Percentiles rank a stretch among this genome's conserved stretches.
Conservation (phyloP, 1,140 invertebrate genomes). For the Saccostrea glomerata region DNA sequence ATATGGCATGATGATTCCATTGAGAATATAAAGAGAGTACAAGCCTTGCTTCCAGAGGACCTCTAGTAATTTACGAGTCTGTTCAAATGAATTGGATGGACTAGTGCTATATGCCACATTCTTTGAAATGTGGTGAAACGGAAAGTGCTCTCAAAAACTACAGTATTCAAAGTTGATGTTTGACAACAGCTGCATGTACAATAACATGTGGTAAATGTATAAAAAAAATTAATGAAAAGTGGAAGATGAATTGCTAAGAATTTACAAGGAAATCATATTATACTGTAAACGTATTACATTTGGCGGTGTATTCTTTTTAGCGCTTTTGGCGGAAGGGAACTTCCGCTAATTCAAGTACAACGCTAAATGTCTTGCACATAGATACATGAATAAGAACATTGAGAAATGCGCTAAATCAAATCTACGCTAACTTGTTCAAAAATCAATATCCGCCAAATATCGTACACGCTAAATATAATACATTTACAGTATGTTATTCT, state of each 20-base stretch:
- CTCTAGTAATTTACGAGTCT: not conserved
- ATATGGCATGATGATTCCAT: not conserved
- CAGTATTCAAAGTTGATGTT: not conserved
- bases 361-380: too few species aligned
- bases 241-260: not conserved
- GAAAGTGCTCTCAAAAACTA: not conserved
- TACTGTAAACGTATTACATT: too few species aligned
- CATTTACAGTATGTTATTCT: not conserved
- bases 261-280: not conserved
- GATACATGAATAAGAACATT: too few species aligned
- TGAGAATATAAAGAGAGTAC: constrained; percentile 36
- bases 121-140: not conserved
- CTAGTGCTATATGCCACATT: not conserved
- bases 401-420: too few species aligned
- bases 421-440: too few species aligned
- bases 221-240: not conserved
- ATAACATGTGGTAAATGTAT: not conserved
- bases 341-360: too few species aligned
- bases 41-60: not conserved
- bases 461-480: too few species aligned
- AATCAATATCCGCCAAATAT: too few species aligned
- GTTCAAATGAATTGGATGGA: not conserved
- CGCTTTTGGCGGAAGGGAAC: too few species aligned
- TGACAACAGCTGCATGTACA: not conserved
- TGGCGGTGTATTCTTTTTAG: too few species aligned